Base-by-base conservation (phyloP, 2,113 vertebrate genomes). In the Microcebus jonahi region DNA sequence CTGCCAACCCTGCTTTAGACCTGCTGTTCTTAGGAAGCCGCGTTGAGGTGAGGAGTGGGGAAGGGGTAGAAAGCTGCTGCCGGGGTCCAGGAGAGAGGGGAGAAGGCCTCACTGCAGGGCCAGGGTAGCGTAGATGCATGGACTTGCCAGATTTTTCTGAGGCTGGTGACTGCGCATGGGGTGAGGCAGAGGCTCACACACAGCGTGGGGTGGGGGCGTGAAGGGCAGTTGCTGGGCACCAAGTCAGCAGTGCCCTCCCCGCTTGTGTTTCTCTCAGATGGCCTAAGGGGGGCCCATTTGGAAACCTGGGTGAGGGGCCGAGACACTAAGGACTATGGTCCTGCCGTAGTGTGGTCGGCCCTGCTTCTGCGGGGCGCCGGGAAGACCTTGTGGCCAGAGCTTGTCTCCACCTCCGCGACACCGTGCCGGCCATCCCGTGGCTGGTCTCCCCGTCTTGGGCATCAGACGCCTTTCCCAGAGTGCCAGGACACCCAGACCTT, bases 161-260 rank as follows among this genome's bases (percentile, higher is more conserved):
- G 45, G 39, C 12, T 8, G 14, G 53, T 12, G 73, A 77, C 27
- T 2, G 23, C 21, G 29, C 21, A 5, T 42, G 6, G 31, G 48
- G 27, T 18, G 31, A 75, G 31, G 81, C 10, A 61, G 75, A 25
- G 13, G 63, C 11, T 18, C 3, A 5, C 0, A 25, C 67, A 57
- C 1, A 5, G 53, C 2, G 34, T 67, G 12, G 55, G n/a, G 59
- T 21, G 31, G 42, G n/a, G 73, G 29, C 13, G 17, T 36, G 42
- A 57, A 80, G 45, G 5, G 8, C 1, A 11, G n/a, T 42, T 23
- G 57, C 71, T 92, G 45, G 0, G 50, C 29, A 14, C 6, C 0
- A 0, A 11, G 21, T 65, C 13, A 27, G 67, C 53, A 85, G 18
- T 0, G 6, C 23, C 34, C 45, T 18, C 6, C 20, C 7, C 11